A percentile compares a stretch with the other conserved stretches of the same genome.
Conservation (phyloP, 1,140 invertebrate species). For the Caenorhabditis elegans region WBcel235 BX284603.4:12025001-12025500, state of each 20-base stretch:
- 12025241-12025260: no score
- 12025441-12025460: no score
- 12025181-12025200: neutral
- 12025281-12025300: slow-evolving; percentile 29
- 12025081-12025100: slow-evolving; percentile 26
- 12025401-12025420: no score
- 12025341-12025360: neutral
- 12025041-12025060: slow-evolving; percentile 27
- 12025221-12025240: slow-evolving; percentile 32
- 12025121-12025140: no score
- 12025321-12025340: neutral
- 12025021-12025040: neutral
- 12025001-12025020: neutral
- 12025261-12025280: neutral
- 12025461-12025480: no score
- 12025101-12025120: neutral
- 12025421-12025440: no score
- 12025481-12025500: no score
- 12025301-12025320: slow-evolving; percentile 28
- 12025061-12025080: slow-evolving; percentile 1
- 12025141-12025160: neutral
- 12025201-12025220: neutral
- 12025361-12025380: no score
- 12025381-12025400: no score
- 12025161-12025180: neutral